Evolutionary conservation across 2,888 invertebrate genomes (phyloP), one percentile per base, ranked within the genome.

Genomic region (Conomelus anceps): DNA sequence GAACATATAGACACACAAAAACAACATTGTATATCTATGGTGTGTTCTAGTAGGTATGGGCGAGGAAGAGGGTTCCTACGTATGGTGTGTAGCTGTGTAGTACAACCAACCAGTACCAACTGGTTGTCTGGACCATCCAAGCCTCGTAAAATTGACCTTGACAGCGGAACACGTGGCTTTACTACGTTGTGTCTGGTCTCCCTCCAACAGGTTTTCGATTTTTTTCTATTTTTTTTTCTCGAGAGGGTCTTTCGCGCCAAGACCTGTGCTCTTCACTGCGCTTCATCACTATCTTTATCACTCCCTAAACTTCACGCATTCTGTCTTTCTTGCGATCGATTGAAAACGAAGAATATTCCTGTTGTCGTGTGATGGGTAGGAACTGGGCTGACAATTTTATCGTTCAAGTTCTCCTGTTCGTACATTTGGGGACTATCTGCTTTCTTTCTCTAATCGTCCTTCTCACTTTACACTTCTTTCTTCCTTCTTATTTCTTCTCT

Each of bases 111-210:
- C n/a, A n/a, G n/a, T 63, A 63, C n/a, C n/a, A 63, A 63, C 63
- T 63, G 63, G 86, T 26, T 26, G 86, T 86, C 86, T 86, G 86
- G 86, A 86, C 86, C 86, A 86, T 22, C 34, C n/a, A n/a, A 63
- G 63, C 63, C 63, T 63, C 86, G 86, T 86, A 86, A 86, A 86
- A 86, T 86, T 86, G 86, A 86, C 86, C 86, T 86, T 86, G 86
- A 86, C 86, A 29, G 26, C n/a, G 24, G 24, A 86, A 86, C 86
- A 86, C 86, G 86, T 86, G 86, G 86, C 86, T 86, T 22, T 86
- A 24, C 29, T 24, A 86, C 86, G 86, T 85, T 23, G 22, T 26
- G 26, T 63, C 63, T 63, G 63, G 63, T 86, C 86, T 24, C 22
- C 29, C 86, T 86, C 29, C 24, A 85, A 85, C 85, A 24, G 24